These are phyloP conservation scores for Apotomis betuletana DNA, from an alignment of 2,888 invertebrate genomes.

Conservation along the genomic window DNA sequence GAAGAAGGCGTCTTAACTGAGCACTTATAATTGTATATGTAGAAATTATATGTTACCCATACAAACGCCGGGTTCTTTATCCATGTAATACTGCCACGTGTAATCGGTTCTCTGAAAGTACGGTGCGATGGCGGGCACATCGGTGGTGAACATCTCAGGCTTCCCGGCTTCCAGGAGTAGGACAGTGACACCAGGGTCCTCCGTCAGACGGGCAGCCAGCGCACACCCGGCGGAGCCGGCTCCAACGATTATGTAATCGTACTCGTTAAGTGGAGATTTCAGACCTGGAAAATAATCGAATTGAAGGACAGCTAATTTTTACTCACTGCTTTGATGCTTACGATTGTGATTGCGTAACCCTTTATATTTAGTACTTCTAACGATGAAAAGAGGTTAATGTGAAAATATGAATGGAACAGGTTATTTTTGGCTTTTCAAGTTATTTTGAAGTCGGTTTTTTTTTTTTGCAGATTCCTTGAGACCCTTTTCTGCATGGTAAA, in stretches of 20 bases:
- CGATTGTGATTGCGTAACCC: too few relatives aligned
- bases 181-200: conserved; percentile 79
- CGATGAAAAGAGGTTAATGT: too few relatives aligned
- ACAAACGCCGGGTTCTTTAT: conserved; percentile 82
- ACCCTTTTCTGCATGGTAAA: too few relatives aligned
- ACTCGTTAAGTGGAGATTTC: conserved; percentile 68
- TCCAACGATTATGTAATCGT: conserved; percentile 83
- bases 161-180: conserved; percentile 85
- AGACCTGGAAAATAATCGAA: conserved; percentile 56
- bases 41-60: conserved; percentile 54
- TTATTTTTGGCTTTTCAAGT: too few relatives aligned
- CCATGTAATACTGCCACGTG: conserved; percentile 85
- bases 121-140: conserved; percentile 80
- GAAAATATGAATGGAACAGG: too few relatives aligned
- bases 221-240: conserved; percentile 84
- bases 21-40: too few relatives aligned
- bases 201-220: conserved; percentile 78
- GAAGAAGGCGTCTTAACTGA: too few relatives aligned
- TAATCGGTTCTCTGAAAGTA: conserved; percentile 84
- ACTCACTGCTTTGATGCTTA: too few relatives aligned
- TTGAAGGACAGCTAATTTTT: neutral
- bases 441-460: too few relatives aligned
- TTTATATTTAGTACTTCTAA: too few relatives aligned
- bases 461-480: too few relatives aligned
- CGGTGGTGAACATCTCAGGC: conserved; percentile 73